phyloP scores from a whole-genome alignment of 2,113 vertebrate species.

The Oxyura jamaicensis region DNA sequence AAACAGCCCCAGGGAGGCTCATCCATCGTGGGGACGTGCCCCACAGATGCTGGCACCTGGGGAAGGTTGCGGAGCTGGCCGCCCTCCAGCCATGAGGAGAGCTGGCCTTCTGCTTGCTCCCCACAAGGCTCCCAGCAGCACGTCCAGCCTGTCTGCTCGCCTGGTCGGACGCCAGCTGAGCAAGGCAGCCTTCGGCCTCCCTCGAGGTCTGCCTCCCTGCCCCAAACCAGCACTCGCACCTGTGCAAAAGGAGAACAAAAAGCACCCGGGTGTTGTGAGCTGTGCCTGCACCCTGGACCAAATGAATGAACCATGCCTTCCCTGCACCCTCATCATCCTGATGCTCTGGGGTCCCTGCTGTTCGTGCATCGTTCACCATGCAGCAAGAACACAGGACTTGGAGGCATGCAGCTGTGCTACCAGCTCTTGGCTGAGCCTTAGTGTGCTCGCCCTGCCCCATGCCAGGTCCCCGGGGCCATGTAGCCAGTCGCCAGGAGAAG shows the following conservation, averaged over 20 bases:
- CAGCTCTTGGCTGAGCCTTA: neutral
- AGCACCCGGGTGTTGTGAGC: fast-evolving
- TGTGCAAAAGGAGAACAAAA: neutral
- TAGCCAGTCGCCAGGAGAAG: neutral
- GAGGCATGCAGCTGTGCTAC: neutral
- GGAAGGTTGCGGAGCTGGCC: neutral
- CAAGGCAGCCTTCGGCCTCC: fast-evolving
- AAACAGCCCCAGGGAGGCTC: neutral
- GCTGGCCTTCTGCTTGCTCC: neutral
- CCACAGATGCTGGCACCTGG: neutral
- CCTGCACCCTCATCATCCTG: neutral
- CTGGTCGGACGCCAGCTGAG: neutral
- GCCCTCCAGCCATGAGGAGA: fast-evolving
- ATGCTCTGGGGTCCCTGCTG: neutral
- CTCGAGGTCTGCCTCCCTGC: neutral
- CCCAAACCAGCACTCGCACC: neutral
- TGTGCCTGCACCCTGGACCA: neutral
- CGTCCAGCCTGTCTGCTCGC: fast-evolving
- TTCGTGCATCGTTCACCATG: neutral
- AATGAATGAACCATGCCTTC: neutral
- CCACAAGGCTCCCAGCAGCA: neutral
- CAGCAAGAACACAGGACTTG: neutral
- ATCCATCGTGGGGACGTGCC: neutral
- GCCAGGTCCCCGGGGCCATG: neutral
- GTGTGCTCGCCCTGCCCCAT: neutral